Base-by-base conservation (phyloP, 2,888 invertebrate species). In the Latrodectus elegans region DNA sequence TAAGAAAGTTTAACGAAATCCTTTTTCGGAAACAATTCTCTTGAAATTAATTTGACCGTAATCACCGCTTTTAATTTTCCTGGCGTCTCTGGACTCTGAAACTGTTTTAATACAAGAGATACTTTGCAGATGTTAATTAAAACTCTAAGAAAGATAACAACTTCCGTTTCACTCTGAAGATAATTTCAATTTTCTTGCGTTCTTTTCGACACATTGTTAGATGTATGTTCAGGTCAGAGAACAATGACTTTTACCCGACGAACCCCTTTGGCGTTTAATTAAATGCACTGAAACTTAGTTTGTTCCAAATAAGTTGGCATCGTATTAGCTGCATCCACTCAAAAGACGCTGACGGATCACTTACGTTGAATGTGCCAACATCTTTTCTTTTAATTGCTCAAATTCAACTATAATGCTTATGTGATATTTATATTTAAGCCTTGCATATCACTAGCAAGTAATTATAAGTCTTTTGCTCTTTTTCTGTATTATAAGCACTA, bases 71-170 rank as follows among this genome's bases (percentile, higher is more conserved):
- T 81, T 53, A 65, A 65, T 53, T 74, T 74, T 79, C 79, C 64
- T 38, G 38, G 38, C 38, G 38, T 38, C 38, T 38, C 38, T 38
- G 38, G 38, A 6, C 38, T 38, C 38, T 38, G 38, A 38, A 38
- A 38, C 38, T 38, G 38, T 38, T 38, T 38, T 38, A 38, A 38
- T 38, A 38, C 38, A 1, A 38, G 38, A 38, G 38, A 38, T 38
- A 38, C 38, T 38, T 38, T 38, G 38, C 60, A 52, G 22, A 26
- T n/a, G 67, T 81, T 81, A 81, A 81, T 81, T 81, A 81, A 81
- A 81, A 81, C 73, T 81, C 81, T 51, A 1, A 51, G 65, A 74
- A 73, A 73, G 73, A 81, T 81, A 81, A 74, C 65, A 67, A 17
- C 67, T 53, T 68, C 73, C 73, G 65, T 65, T 81, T 74, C 68